Conservation (phyloP, 1,140 invertebrate species). For the Lordiphosa mommai region DNA sequence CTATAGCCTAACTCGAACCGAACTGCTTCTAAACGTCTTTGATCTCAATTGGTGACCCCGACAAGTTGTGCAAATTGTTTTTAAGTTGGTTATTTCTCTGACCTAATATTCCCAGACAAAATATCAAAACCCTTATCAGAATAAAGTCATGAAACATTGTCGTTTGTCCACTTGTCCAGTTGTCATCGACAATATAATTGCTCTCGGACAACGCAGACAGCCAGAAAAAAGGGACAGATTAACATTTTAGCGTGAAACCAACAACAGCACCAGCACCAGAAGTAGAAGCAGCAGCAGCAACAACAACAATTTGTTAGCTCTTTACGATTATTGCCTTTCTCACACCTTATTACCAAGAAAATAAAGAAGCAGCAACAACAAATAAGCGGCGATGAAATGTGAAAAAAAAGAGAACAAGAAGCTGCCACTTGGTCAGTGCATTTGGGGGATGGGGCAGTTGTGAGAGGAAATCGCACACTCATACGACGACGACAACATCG, state of each 20-base stretch:
- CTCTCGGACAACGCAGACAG: constrained; percentile 15
- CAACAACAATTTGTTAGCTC: constrained; percentile 77
- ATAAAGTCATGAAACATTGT: constrained; percentile 23
- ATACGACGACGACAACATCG: constrained; percentile 5
- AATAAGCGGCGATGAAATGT: constrained; percentile 57
- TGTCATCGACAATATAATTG: constrained; percentile 44
- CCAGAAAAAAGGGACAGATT: constrained; percentile 61
- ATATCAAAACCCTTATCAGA: too few species aligned
- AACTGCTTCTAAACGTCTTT: too few species aligned
- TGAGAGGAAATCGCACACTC: constrained; percentile 43
- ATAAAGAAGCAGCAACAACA: constrained; percentile 63
- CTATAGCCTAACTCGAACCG: too few species aligned
- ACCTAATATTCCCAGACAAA: too few species aligned
- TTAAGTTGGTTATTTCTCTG: too few species aligned
- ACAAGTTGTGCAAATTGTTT: too few species aligned
- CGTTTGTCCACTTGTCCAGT: constrained; percentile 10
- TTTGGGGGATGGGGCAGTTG: constrained; percentile 11
- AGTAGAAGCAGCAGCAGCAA: constrained; percentile 23
- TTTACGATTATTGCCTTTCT: constrained; percentile 79
- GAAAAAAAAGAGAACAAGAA: constrained; percentile 43
- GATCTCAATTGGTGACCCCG: too few species aligned
- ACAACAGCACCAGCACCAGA: constrained; percentile 24
- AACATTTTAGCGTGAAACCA: constrained; percentile 68
- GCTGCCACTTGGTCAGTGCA: constrained; percentile 14
- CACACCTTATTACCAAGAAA: constrained; percentile 78